Evolutionary conservation across 2,113 vertebrate species (phyloP).

Genomic region (Ellobius talpinus): DNA sequence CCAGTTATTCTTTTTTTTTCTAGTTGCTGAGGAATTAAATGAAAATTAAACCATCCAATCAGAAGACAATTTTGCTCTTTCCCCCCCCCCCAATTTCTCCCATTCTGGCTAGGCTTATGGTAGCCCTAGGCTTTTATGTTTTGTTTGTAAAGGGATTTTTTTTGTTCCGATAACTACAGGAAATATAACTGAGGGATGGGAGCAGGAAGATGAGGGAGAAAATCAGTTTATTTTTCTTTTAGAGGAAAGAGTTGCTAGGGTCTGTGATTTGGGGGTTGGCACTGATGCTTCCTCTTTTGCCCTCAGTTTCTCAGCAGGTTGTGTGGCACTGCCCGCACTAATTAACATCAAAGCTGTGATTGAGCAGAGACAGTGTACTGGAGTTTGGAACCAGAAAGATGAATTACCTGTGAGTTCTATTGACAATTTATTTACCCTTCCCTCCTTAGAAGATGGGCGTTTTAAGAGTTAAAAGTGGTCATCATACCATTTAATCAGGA

Average conservation of each 20-base stretch:
- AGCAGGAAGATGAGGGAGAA: too few species aligned
- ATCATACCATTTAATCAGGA: conserved; percentile 14
- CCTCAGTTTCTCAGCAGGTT: conserved; percentile 92
- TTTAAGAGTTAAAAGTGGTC: neutral
- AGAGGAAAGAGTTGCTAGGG: neutral
- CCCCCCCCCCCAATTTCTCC: neutral
- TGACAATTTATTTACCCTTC: neutral
- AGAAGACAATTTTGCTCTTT: neutral
- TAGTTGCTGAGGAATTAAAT: neutral
- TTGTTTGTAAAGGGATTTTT: neutral
- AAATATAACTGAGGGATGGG: neutral
- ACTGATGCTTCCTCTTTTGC: conserved; percentile 43
- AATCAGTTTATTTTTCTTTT: neutral
- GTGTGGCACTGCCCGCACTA: conserved; percentile 91
- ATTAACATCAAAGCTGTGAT: conserved; percentile 94
- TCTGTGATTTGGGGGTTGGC: neutral
- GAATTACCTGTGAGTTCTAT: conserved; percentile 90
- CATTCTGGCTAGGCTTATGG: neutral
- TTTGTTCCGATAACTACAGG: neutral
- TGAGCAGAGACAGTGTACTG: conserved; percentile 92
- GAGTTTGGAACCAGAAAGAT: conserved; percentile 94
- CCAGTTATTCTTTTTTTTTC: neutral
- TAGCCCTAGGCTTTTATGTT: neutral
- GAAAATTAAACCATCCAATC: neutral
- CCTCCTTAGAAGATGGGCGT: neutral